Evolutionary conservation across 2,113 vertebrate species (phyloP), one percentile per base, ranked within the genome.

Genomic region (Phyllostomus hastatus): DNA sequence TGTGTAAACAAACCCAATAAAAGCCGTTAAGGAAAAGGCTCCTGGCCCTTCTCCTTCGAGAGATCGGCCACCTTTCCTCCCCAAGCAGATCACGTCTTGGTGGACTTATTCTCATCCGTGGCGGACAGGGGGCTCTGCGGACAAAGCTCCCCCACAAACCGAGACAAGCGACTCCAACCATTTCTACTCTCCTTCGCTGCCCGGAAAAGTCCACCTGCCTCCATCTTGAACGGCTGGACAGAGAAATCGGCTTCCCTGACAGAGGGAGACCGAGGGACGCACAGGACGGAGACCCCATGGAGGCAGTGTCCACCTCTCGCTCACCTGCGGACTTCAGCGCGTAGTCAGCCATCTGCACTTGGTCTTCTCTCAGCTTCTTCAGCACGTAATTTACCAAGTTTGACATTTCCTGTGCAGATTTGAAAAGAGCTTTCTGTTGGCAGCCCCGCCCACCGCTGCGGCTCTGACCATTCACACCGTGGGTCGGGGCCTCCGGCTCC

Each of bases 281-380:
- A 43, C 26, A 70, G n/a, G 14, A 10, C 9, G 4, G 10, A 35
- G 24, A 57, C 48, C 0, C 19, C 15, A 1, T 1, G 0, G 73
- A 9, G 41, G 72, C 7, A 1, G 2, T 46, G 16, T 4, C 5
- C 24, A 7, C 12, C 9, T 22, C 11, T 41, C 46, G 80, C 97
- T 95, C 50, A 97, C 97, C 97, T 4, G 97, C 96, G 0, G 96
- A 98, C 94, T 97, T 97, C 3, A 98, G 94, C 6, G 97, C 97
- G 2, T 97, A 98, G 64, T 97, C 97, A 6, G 97, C 97, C 97
- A 95, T 96, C 85, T 97, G 96, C 20, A 97, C 96, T 52, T 95
- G 95, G 82, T 97, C 97, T 11, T 81, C 97, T 90, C 97, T 95
- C 43, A 95, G 41, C 92, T 87, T 97, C 79, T 97, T 97, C 59